These are phyloP conservation scores for Oreochromis niloticus DNA, from an alignment of 2,113 vertebrate genomes.

Conservation along the genomic window DNA sequence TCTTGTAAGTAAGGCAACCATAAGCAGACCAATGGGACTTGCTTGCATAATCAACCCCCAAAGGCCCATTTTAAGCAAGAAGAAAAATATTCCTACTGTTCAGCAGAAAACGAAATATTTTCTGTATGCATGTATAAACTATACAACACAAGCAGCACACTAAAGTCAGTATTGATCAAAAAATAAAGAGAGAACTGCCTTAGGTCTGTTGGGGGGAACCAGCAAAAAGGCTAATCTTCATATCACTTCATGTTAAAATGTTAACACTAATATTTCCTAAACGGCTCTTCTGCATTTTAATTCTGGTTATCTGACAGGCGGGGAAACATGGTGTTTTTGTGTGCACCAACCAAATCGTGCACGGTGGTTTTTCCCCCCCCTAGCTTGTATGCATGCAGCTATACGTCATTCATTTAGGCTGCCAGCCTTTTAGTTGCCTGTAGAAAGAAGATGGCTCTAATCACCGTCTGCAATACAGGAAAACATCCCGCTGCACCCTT, in stretches of 20 bases:
- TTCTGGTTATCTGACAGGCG: neutral
- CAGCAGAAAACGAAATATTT: neutral
- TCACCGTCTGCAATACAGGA: constrained; percentile 55
- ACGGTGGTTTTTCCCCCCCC: neutral
- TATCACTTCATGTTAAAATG: neutral
- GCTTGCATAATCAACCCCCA: neutral
- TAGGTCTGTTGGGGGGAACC: neutral
- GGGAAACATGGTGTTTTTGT: neutral
- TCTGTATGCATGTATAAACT: neutral
- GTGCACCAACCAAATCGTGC: constrained; percentile 11
- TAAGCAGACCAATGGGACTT: neutral
- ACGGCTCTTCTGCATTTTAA: neutral
- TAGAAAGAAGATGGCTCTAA: constrained; percentile 59
- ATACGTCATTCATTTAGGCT: constrained; percentile 63
- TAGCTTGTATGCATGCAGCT: constrained; percentile 29
- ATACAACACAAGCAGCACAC: neutral
- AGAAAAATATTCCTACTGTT: neutral
- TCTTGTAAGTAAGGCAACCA: neutral
- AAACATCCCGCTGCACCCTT: constrained; percentile 54
- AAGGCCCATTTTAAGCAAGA: neutral
- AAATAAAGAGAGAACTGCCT: neutral
- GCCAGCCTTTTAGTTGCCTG: constrained; percentile 42
- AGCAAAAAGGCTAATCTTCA: neutral
- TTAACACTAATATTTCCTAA: neutral
- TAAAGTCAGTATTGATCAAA: neutral